Percentiles rank a stretch among this genome's conserved stretches.
These are phyloP conservation scores for Epinephelus awoara DNA, from an alignment of 2,797 vertebrate genomes.

Conservation along the genomic window DNA sequence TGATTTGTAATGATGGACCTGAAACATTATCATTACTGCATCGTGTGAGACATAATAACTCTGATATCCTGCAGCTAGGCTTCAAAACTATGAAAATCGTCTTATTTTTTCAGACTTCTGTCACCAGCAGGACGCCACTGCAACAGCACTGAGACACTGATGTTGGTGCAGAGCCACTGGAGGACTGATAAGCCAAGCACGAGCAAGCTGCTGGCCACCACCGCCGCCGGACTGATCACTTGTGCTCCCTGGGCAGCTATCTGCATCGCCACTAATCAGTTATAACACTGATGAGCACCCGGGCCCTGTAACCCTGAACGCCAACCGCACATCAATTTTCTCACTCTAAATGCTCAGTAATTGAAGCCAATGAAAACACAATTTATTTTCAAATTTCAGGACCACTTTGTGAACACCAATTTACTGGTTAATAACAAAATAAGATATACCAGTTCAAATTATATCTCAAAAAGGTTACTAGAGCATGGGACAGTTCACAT, in stretches of 20 bases:
- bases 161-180: constrained; percentile 53
- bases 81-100: constrained; percentile 40
- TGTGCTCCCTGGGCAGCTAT: constrained; percentile 61
- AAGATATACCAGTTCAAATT: neutral
- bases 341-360: constrained; percentile 44
- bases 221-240: constrained; percentile 55
- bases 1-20: neutral
- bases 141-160: constrained; percentile 48
- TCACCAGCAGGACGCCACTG: constrained; percentile 43
- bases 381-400: constrained; percentile 32
- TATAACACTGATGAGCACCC: constrained; percentile 69
- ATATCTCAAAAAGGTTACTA: neutral
- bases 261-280: constrained; percentile 69
- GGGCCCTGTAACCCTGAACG: constrained; percentile 43
- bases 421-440: neutral
- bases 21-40: constrained; percentile 23
- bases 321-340: constrained; percentile 41
- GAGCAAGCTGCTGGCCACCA: constrained; percentile 65
- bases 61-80: constrained; percentile 26
- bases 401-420: constrained; percentile 24
- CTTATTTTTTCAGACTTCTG: constrained; percentile 42
- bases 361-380: constrained; percentile 39
- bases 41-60: constrained; percentile 31
- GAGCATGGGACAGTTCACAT: neutral
- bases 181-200: constrained; percentile 67